phyloP scores from a whole-genome alignment of 2,797 vertebrate species.

The Aselliscus stoliczkanus region DNA sequence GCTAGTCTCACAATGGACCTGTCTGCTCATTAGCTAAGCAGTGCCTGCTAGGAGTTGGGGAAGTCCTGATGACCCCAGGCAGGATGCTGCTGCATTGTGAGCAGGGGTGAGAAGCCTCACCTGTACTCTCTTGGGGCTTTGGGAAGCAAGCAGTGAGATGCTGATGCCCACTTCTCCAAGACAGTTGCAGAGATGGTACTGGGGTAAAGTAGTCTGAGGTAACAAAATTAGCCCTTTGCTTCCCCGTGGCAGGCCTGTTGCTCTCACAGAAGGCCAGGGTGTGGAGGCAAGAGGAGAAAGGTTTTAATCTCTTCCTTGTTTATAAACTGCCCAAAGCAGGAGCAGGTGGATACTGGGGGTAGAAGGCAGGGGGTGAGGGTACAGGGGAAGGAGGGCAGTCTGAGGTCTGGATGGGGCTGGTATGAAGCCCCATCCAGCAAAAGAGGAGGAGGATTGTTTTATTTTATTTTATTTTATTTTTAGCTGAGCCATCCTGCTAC shows the following conservation, averaged over 20 bases:
- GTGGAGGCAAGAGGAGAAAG: background rate
- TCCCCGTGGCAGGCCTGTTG: background rate
- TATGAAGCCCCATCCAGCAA: background rate
- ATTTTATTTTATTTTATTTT: too few relatives aligned
- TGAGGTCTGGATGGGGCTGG: background rate
- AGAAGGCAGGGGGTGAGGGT: background rate
- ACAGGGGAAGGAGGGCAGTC: background rate
- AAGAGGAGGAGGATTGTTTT: background rate
- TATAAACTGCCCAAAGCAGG: background rate
- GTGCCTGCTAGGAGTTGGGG: too few relatives aligned
- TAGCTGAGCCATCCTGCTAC: too few relatives aligned
- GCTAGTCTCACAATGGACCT: too few relatives aligned
- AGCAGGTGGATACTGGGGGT: background rate
- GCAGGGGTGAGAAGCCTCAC: background rate
- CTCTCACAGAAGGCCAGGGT: background rate
- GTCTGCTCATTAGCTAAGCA: background rate
- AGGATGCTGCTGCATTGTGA: background rate
- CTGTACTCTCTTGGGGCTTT: background rate
- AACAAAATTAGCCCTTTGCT: background rate
- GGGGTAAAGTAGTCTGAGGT: fast-evolving
- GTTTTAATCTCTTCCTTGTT: background rate
- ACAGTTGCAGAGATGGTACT: background rate
- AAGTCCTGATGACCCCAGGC: background rate
- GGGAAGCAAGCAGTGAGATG: background rate
- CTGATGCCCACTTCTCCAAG: background rate